Percentiles rank a stretch among this genome's conserved stretches.
Evolutionary conservation across 1,140 invertebrate genomes (phyloP).

Genomic region (Wasmannia auropunctata): DNA sequence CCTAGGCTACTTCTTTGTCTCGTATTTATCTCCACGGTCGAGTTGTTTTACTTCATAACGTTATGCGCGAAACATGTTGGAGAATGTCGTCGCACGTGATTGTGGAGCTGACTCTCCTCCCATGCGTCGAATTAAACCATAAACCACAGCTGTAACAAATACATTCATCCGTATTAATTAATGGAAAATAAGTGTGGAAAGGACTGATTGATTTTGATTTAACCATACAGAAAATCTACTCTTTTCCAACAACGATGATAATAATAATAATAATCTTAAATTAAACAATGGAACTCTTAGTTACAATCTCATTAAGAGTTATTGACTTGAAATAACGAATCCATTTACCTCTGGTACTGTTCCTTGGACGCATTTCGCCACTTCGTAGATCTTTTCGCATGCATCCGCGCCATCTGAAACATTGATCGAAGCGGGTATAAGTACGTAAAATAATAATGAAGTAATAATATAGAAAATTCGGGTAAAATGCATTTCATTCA

Average conservation of each 20-base stretch:
- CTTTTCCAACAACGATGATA: background rate
- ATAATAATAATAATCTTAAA: background rate
- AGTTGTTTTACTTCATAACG: slow-evolving; percentile 8
- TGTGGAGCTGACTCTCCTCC: background rate
- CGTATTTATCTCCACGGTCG: background rate
- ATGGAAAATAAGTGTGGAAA: background rate
- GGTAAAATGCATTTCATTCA: no score
- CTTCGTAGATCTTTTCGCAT: slow-evolving; percentile 77
- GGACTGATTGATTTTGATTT: background rate
- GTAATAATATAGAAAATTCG: background rate
- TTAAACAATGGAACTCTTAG: background rate
- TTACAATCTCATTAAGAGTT: background rate
- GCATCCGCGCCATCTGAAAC: slow-evolving; percentile 72
- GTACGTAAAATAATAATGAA: background rate
- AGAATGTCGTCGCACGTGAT: background rate
- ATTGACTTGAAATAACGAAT: slow-evolving; percentile 3
- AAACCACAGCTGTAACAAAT: slow-evolving; percentile 77
- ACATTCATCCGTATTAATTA: slow-evolving; percentile 13
- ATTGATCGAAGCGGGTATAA: background rate
- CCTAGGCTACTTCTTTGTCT: slow-evolving; percentile 13
- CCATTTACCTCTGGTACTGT: slow-evolving; percentile 76
- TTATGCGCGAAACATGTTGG: background rate
- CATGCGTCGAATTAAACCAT: slow-evolving; percentile 69
- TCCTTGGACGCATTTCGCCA: slow-evolving; percentile 72
- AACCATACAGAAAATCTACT: background rate